These are phyloP conservation scores for Urocyon cinereoargenteus DNA, from an alignment of 2,797 vertebrate species.

Conservation along the genomic window DNA sequence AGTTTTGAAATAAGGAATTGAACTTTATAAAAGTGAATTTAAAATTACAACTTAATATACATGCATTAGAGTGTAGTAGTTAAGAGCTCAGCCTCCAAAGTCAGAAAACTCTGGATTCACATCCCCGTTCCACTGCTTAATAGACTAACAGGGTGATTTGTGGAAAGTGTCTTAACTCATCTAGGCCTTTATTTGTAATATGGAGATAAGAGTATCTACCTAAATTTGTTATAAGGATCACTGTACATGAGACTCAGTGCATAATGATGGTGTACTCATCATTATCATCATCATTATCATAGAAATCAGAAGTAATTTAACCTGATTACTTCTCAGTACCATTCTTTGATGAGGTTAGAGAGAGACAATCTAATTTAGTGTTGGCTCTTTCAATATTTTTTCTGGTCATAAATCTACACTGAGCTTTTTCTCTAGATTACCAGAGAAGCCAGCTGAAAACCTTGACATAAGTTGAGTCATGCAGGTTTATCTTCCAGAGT, in stretches of 20 bases:
- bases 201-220: neutral
- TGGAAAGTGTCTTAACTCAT: neutral
- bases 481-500: too few species aligned
- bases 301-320: neutral
- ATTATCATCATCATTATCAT: neutral
- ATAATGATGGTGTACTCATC: neutral
- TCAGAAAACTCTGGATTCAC: neutral
- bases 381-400: neutral
- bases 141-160: neutral
- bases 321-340: neutral
- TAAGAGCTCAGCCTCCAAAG: conserved; percentile 2
- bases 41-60: neutral
- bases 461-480: neutral
- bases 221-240: neutral
- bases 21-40: neutral
- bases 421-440: neutral
- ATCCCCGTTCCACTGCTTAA: neutral
- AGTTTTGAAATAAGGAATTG: neutral
- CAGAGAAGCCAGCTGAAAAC: neutral
- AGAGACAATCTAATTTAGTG: neutral
- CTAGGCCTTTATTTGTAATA: neutral
- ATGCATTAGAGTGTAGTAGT: neutral
- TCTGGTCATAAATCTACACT: neutral
- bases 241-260: neutral
- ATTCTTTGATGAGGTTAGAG: neutral